Evolutionary conservation across 2,888 invertebrate species (phyloP).

Genomic region (Aphodius granarius): DNA sequence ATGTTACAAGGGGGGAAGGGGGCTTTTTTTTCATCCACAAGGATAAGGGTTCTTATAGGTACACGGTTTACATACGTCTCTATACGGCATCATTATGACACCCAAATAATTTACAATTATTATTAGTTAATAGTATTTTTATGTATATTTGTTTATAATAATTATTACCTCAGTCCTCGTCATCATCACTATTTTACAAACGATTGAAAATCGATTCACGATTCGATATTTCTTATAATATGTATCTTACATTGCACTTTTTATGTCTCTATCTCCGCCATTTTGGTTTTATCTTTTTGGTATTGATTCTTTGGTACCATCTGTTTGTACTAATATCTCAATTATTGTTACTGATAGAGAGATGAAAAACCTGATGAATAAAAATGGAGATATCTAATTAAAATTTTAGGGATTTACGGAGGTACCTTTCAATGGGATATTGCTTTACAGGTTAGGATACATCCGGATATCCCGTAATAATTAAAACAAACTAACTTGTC

Average conservation of each 20-base stretch:
- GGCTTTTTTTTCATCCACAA: neutral
- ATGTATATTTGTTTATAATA: neutral
- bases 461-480: neutral
- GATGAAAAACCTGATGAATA: neutral
- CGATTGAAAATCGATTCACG: neutral
- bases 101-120: neutral
- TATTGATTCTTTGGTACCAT: neutral
- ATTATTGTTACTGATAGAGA: neutral
- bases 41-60: neutral
- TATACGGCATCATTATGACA: neutral
- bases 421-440: neutral
- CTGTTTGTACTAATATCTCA: neutral
- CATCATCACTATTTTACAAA: neutral
- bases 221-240: neutral
- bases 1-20: constrained; percentile 41
- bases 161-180: neutral
- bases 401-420: neutral
- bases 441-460: neutral
- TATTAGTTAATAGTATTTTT: neutral
- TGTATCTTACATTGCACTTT: neutral
- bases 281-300: neutral
- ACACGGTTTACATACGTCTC: neutral
- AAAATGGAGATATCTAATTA: neutral
- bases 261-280: neutral
- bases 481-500: neutral